phyloP scores from a whole-genome alignment of 2,888 invertebrate genomes.

The Cephus pygmeus region DNA sequence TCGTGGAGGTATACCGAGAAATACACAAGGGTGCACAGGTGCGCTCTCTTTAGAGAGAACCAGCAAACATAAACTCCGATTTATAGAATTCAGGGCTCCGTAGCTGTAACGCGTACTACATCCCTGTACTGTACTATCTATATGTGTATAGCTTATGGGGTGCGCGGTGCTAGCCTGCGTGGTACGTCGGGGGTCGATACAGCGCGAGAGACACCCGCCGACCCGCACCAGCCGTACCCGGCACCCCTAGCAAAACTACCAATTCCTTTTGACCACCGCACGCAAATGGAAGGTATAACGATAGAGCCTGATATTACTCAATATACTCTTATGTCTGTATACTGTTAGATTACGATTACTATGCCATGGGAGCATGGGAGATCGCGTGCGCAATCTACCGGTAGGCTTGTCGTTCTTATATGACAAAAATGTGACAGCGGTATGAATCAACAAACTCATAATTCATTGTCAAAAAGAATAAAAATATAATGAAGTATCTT shows the following conservation, averaged over 20 bases:
- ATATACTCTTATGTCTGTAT: not conserved
- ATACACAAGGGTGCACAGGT: not conserved
- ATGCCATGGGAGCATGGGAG: not conserved
- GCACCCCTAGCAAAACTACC: constrained; percentile 1
- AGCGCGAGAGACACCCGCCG: constrained; percentile 31
- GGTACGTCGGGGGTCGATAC: constrained; percentile 49
- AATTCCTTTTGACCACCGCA: not conserved
- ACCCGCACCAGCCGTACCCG: constrained; percentile 25
- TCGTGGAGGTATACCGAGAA: not conserved
- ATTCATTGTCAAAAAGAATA: not conserved
- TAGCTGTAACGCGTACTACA: not conserved
- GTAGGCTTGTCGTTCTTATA: not conserved
- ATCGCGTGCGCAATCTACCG: not conserved
- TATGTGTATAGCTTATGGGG: constrained; percentile 30
- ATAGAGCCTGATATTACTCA: not conserved
- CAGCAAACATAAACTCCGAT: not conserved
- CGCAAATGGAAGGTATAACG: not conserved
- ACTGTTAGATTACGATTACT: not conserved
- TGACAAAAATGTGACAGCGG: not conserved
- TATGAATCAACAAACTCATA: not conserved
- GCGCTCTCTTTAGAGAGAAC: not conserved
- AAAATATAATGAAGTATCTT: not conserved
- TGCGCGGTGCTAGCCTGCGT: constrained; percentile 43
- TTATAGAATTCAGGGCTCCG: not conserved
- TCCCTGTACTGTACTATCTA: not conserved